Evolutionary conservation across 2,888 invertebrate genomes (phyloP), one percentile per base, ranked within the genome.

Genomic region (Rutpela maculata): DNA sequence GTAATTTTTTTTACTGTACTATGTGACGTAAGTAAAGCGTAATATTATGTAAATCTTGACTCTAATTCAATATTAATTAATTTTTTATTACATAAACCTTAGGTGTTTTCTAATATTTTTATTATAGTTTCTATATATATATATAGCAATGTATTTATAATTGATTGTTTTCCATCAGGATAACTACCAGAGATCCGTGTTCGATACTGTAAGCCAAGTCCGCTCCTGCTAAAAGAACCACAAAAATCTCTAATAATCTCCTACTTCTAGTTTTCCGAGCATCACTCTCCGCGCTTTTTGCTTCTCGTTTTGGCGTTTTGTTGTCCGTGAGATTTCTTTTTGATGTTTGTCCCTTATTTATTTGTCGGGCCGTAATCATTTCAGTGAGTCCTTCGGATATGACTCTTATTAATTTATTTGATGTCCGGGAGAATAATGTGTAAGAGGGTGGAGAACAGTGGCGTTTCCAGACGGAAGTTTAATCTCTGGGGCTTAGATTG

Each of bases 321-420:
- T 80, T 80, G 74, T 76, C 76, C 74, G 69, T 66, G 74, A 74
- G 74, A 80, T 81, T 80, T 77, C 80, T 77, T 81, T 82, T 80
- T 81, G 78, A 81, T 82, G 80, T 81, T 80, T 79, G 78, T 75
- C 79, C 75, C 68, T 76, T 78, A 80, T 81, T 81, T 80, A 79
- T 81, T 80, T 81, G 80, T 73, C 76, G 75, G 77, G 67, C 71
- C 76, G 79, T 76, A 80, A 81, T 79, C 78, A 79, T 78, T 80
- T 78, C 78, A 71, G 76, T 68, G 75, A 77, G 80, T 75, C 78
- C 69, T 75, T 72, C 43, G 78, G 74, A 73, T 78, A 78, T 80
- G 78, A 74, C 78, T 68, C 77, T 78, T 80, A 81, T 79, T 81
- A 81, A 81, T 81, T 80, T 80, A 76, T 81, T 77, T 77, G 67